Evolutionary conservation across 2,113 vertebrate genomes (phyloP), one percentile per base, ranked within the genome.

Genomic region (Oenanthe melanoleuca): DNA sequence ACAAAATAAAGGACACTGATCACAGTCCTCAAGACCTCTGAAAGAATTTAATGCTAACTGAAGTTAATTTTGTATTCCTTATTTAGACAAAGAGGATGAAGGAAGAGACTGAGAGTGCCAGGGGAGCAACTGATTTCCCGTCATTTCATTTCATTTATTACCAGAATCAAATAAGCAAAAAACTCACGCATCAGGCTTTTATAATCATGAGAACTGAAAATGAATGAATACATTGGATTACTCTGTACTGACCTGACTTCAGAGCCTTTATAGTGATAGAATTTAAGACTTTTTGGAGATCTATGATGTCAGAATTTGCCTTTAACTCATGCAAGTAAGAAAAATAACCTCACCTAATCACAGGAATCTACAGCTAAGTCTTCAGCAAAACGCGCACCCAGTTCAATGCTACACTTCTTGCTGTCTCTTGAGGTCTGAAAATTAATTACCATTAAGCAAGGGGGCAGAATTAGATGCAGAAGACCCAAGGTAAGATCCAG

Each of bases 151-250:
- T 83, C 91, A 74, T 96, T 96, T 86, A 93, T 90, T 88, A 91
- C 95, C 86, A 96, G 90, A 90, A 96, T 95, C 86, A 94, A 96
- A 96, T 92, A 90, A 96, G 90, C 92, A 95, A 90, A 93, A 95
- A 95, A 29, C 79, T 95, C 94, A 96, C n/a, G 44, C 94, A 96
- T 83, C 90, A 94, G 85, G 72, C 92, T 96, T 95, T 95, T 94
- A 84, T 78, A 96, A 96, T 90, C 90, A 92, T 72, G 82, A 93
- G 75, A 86, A 56, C 88, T 83, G 80, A 92, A 92, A 95, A 95
- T 88, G 67, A 95, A 96, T 95, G 14, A 88, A 95, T 88, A 83
- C 82, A 89, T 83, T 56, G 89, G 50, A 93, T 96, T 88, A 67
- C 88, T 95, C 88, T 91, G 80, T 71, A 94, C 80, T 79, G 90